phyloP scores from a whole-genome alignment of 2,888 invertebrate genomes.

The Pycnomerus fuliginosus region DNA sequence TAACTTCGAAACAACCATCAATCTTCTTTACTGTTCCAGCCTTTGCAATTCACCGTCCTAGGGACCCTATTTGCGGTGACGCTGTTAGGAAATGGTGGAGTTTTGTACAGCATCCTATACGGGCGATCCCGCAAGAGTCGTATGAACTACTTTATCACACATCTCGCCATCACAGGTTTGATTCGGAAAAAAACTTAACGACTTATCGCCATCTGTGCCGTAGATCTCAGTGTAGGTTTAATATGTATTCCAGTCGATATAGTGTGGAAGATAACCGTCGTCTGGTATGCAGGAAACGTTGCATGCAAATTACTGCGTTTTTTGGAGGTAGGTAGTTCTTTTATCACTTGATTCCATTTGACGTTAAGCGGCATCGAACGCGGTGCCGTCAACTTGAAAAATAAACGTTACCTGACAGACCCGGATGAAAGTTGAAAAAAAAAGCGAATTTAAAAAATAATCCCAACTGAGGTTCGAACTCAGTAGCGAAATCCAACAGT shows the following conservation, averaged over 20 bases:
- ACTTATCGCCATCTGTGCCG: too few relatives aligned
- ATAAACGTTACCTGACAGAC: too few relatives aligned
- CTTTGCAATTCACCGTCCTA: slow-evolving; percentile 82
- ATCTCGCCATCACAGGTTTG: slow-evolving; percentile 85
- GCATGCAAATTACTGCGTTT: slow-evolving; percentile 84
- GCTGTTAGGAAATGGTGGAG: slow-evolving; percentile 82
- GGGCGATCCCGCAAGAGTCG: slow-evolving; percentile 85
- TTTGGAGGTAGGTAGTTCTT: slow-evolving; percentile 73
- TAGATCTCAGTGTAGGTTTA: slow-evolving; percentile 86
- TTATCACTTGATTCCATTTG: too few relatives aligned
- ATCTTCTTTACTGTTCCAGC: too few relatives aligned
- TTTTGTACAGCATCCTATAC: slow-evolving; percentile 79
- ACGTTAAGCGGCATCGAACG: too few relatives aligned
- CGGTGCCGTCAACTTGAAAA: too few relatives aligned
- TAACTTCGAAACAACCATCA: too few relatives aligned
- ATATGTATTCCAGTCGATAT: slow-evolving; percentile 86
- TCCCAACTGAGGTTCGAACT: too few relatives aligned
- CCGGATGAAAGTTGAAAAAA: too few relatives aligned
- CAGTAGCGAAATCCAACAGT: too few relatives aligned
- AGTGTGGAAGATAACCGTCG: slow-evolving; percentile 80
- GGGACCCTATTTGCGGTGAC: slow-evolving; percentile 84
- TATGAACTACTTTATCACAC: slow-evolving; percentile 95
- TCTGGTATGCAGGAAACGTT: slow-evolving; percentile 83
- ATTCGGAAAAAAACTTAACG: not conserved
- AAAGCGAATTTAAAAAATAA: too few relatives aligned